Conservation (phyloP, 2,888 invertebrate species). For the Machimus rusticus region DNA sequence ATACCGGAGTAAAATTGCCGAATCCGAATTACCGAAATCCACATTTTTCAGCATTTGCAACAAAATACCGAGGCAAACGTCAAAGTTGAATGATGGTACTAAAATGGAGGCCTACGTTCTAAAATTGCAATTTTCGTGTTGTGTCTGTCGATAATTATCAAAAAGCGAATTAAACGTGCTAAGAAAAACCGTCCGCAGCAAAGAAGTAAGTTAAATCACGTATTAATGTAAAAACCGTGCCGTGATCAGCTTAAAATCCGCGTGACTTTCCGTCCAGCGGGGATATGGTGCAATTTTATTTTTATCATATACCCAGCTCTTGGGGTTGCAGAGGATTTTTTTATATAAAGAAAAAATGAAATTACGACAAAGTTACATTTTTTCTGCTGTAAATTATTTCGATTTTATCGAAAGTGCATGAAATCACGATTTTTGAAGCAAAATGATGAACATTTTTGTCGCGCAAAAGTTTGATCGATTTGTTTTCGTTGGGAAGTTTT, state of each 20-base stretch:
- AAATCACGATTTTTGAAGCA: neutral
- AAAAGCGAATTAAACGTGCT: neutral
- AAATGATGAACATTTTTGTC: conserved; percentile 15
- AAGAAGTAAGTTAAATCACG: neutral
- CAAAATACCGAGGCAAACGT: conserved; percentile 37
- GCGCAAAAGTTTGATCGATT: conserved; percentile 48
- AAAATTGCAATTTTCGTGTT: conserved; percentile 46
- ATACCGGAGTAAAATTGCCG: neutral
- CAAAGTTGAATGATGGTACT: conserved; percentile 46
- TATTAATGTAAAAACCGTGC: neutral
- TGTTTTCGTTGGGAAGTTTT: conserved; percentile 43
- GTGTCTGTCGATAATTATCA: conserved; percentile 32
- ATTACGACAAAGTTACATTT: neutral
- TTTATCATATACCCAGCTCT: neutral
- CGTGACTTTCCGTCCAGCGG: neutral
- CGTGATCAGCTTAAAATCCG: neutral
- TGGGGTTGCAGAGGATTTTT: neutral
- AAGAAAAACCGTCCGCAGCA: neutral
- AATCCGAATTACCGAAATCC: neutral
- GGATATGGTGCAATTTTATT: neutral
- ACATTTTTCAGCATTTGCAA: neutral
- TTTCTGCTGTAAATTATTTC: neutral
- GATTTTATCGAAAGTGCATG: neutral
- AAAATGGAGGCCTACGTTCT: conserved; percentile 48
- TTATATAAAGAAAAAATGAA: neutral